Evolutionary conservation across 2,888 invertebrate genomes (phyloP).

Genomic region (Nezara viridula): DNA sequence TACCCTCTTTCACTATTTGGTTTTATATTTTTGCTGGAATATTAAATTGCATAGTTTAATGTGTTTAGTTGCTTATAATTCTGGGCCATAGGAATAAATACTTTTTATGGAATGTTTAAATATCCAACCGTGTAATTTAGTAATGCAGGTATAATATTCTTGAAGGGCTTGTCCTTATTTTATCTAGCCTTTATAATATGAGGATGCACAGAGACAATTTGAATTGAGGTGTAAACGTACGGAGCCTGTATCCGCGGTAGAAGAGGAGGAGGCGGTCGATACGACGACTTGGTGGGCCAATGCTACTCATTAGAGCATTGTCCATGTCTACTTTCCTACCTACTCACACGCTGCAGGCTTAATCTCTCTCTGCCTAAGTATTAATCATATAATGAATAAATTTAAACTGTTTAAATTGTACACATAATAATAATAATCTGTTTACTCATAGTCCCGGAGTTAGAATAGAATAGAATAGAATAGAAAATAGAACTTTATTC

Average conservation of each 20-base stretch:
- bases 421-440: too few relatives aligned
- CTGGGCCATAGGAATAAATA: too few relatives aligned
- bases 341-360: background rate
- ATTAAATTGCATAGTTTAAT: too few relatives aligned
- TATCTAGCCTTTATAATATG: background rate
- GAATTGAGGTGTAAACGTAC: slow-evolving; percentile 35
- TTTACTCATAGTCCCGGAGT: too few relatives aligned
- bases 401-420: too few relatives aligned
- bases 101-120: background rate
- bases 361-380: too few relatives aligned
- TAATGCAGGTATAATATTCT: background rate
- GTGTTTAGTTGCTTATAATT: too few relatives aligned
- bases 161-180: background rate
- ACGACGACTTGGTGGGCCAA: slow-evolving; percentile 26
- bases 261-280: slow-evolving; percentile 25
- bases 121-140: background rate
- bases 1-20: too few relatives aligned
- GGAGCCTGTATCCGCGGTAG: background rate
- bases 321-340: slow-evolving; percentile 21
- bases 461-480: too few relatives aligned
- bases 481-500: too few relatives aligned
- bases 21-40: too few relatives aligned
- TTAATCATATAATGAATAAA: too few relatives aligned
- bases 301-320: slow-evolving; percentile 22
- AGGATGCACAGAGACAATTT: background rate